These are phyloP conservation scores for Cyanistes caeruleus DNA, from an alignment of 2,113 vertebrate genomes.

Conservation along the genomic window DNA sequence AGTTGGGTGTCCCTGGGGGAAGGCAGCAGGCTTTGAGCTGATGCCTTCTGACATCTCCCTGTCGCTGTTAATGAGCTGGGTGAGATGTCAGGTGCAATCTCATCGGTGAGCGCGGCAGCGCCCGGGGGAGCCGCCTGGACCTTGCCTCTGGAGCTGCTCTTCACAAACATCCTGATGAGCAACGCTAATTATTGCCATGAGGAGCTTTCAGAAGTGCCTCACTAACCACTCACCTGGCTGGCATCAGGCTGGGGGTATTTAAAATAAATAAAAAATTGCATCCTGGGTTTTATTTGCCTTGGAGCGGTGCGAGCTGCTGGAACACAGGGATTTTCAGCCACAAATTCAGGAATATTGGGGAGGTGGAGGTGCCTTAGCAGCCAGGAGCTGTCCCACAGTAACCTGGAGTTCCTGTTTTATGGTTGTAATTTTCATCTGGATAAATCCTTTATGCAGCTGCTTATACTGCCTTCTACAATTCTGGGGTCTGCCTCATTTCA, in stretches of 20 bases:
- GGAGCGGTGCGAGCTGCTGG: no score
- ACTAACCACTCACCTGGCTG: background rate
- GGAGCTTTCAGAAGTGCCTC: background rate
- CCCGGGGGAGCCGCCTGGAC: background rate
- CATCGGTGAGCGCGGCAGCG: background rate
- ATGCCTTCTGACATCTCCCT: slow-evolving; percentile 62
- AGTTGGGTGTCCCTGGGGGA: background rate
- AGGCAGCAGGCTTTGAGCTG: slow-evolving; percentile 10
- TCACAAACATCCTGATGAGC: background rate
- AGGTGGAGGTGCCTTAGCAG: background rate
- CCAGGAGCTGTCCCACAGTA: background rate
- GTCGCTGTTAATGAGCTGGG: slow-evolving; percentile 24
- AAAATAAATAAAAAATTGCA: no score
- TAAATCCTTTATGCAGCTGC: background rate
- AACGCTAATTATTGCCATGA: background rate
- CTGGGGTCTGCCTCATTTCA: background rate
- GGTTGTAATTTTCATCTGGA: background rate
- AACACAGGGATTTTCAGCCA: no score
- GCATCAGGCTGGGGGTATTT: no score
- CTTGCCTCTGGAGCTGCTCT: background rate
- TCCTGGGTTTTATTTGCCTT: no score
- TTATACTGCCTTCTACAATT: accelerated
- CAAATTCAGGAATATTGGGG: no score
- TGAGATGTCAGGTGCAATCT: slow-evolving; percentile 53
- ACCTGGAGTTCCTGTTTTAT: accelerated